Evolutionary conservation across 2,797 vertebrate genomes (phyloP).

Genomic region (Myotis planiceps): DNA sequence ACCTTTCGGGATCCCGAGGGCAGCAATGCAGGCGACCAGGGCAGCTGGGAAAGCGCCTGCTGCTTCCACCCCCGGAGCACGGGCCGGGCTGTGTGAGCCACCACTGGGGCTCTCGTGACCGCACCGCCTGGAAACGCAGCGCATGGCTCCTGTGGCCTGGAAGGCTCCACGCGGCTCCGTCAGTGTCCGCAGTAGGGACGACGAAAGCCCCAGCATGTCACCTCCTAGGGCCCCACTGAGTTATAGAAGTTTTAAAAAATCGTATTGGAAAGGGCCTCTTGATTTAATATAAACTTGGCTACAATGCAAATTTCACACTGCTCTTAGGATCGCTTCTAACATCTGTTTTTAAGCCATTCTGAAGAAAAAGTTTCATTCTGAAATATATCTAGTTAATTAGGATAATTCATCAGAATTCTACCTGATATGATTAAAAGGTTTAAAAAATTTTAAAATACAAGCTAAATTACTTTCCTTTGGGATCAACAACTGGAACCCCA

Average conservation of each 20-base stretch:
- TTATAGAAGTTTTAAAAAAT: conserved; percentile 58
- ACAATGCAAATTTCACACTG: conserved; percentile 47
- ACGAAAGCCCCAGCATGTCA: conserved; percentile 59
- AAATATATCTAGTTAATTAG: conserved; percentile 78
- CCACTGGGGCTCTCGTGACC: conserved; percentile 43
- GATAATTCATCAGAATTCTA: conserved; percentile 79
- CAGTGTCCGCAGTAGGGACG: conserved; percentile 72
- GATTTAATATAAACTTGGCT: conserved; percentile 73
- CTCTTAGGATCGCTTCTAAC: conserved; percentile 43
- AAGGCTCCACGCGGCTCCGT: conserved; percentile 59
- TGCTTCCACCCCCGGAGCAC: conserved; percentile 65
- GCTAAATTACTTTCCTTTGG: conserved; percentile 78
- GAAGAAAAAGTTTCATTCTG: conserved; percentile 75
- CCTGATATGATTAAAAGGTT: conserved; percentile 79
- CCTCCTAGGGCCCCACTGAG: conserved; percentile 65
- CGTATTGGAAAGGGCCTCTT: conserved; percentile 69
- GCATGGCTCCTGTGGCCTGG: conserved; percentile 52
- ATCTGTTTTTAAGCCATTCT: conserved; percentile 75
- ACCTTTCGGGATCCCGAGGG: conserved; percentile 74
- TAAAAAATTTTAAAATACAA: conserved; percentile 80
- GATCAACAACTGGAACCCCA: conserved; percentile 74
- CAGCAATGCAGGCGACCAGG: conserved; percentile 63
- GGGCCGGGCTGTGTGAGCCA: neutral
- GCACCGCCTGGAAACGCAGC: conserved; percentile 46
- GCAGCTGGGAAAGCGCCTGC: conserved; percentile 66